Base-by-base conservation (phyloP, 2,113 vertebrate species). In the Hiodon alosoides region DNA sequence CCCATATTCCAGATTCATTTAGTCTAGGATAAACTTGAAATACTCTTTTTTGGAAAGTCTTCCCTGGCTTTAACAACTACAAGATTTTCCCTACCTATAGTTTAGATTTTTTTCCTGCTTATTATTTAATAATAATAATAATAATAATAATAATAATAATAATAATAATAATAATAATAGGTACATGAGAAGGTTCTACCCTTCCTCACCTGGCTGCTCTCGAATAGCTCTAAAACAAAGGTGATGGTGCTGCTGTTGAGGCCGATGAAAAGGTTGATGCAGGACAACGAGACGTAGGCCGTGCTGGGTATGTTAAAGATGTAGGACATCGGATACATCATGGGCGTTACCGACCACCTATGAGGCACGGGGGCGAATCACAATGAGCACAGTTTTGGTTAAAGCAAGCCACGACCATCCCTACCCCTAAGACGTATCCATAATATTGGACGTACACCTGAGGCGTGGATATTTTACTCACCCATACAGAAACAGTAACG, bases 271-370 rank as follows among this genome's bases (percentile, higher is more conserved):
- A 99, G 93, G 83, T 99, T 99, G 81, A 97, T 90, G 87, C 94
- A 99, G 78, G 96, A 95, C 79, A 99, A 84, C 7, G 94, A 93
- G 81, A 99, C 95, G 0, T 99, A 99, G 5, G 97, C 97, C 0
- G 96, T 99, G 84, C 96, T 99, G 69, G 97, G 97, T 66, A 98
- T 83, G 66, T 67, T 92, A 86, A 99, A 99, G 48, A 97, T 68
- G 88, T 93, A 96, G 64, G 97, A 90, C 79, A 96, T 90, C 17
- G 97, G 97, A 79, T 99, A 99, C 95, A 99, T 99, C 96, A 99
- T 93, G 51, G 97, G 97, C 3, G 94, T 98, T 81, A 98, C 88
- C 1, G 97, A 94, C 97, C 97, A 99, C 72, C 97, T 99, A 83
- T 71, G 72, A 31, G 31, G 31, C 31, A 31, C 31, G 31, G 31